Conservation (phyloP, 2,113 vertebrate species). For the Gopherus evgoodei region DNA sequence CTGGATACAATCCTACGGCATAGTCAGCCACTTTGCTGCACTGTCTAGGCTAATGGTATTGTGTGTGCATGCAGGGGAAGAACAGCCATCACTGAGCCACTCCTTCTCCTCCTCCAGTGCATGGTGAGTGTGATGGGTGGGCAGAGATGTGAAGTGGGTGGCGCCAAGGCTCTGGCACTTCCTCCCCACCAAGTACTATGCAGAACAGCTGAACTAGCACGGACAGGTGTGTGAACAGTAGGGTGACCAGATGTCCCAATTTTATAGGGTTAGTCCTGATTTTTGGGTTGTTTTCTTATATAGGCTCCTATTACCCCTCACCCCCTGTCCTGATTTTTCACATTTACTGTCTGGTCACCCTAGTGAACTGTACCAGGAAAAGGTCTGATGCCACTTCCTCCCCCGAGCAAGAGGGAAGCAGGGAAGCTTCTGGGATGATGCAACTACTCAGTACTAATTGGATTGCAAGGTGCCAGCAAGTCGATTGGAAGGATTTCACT, state of each 20-base stretch:
- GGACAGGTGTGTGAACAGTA: neutral
- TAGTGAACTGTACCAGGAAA: neutral
- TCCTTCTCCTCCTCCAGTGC: neutral
- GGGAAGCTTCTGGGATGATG: neutral
- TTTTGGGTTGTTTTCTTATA: too few relatives aligned
- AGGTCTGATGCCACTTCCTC: neutral
- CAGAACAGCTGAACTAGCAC: neutral
- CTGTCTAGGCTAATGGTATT: neutral
- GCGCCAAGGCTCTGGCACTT: neutral
- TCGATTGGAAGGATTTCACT: neutral
- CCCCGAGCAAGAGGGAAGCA: accelerated
- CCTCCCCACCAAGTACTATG: neutral
- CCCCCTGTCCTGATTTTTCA: too few relatives aligned
- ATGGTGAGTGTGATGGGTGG: neutral
- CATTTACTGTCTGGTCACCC: too few relatives aligned
- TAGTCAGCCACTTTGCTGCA: neutral
- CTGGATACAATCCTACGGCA: neutral
- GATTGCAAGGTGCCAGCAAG: neutral
- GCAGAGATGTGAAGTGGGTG: neutral
- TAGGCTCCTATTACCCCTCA: too few relatives aligned
- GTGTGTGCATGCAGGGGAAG: neutral
- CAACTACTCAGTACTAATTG: neutral
- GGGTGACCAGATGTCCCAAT: too few relatives aligned
- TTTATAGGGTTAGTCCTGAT: too few relatives aligned
- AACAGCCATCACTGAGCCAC: neutral